Evolutionary conservation across 2,113 vertebrate species (phyloP).

Genomic region (Sphaerodactylus townsendi): DNA sequence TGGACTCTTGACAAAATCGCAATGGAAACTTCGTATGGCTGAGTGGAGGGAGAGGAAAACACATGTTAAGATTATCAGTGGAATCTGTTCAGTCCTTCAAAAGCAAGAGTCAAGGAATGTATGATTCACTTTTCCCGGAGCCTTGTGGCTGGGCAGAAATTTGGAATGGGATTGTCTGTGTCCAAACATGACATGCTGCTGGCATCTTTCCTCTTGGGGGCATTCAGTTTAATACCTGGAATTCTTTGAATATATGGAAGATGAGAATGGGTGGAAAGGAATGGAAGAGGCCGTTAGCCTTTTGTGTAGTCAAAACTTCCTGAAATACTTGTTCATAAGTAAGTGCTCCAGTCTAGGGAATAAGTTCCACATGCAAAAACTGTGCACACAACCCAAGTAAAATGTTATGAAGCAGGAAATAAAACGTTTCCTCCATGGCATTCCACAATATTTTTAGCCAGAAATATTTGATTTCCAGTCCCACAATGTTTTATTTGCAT

Average conservation of each 20-base stretch:
- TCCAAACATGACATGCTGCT: neutral
- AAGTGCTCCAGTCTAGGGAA: neutral
- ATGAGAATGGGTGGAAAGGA: neutral
- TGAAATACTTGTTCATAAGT: neutral
- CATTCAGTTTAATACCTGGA: no score
- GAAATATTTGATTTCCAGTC: no score
- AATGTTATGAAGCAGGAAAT: no score
- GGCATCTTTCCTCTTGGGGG: no score
- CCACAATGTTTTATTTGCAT: no score
- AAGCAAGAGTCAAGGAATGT: neutral
- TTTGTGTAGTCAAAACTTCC: neutral
- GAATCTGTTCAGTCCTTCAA: no score
- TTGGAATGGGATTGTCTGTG: neutral
- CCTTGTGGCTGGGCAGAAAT: neutral
- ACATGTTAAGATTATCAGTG: no score
- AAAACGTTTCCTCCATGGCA: no score
- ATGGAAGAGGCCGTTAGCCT: neutral
- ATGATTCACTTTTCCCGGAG: neutral
- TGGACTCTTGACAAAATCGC: neutral
- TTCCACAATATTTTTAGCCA: no score
- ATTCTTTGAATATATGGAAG: neutral
- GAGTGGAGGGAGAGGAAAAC: no score
- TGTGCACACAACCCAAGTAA: no score
- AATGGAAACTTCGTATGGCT: no score
- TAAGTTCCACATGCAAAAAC: neutral